These are phyloP conservation scores for Oreochromis spilurus DNA, from an alignment of 2,113 vertebrate species.

Conservation along the genomic window DNA sequence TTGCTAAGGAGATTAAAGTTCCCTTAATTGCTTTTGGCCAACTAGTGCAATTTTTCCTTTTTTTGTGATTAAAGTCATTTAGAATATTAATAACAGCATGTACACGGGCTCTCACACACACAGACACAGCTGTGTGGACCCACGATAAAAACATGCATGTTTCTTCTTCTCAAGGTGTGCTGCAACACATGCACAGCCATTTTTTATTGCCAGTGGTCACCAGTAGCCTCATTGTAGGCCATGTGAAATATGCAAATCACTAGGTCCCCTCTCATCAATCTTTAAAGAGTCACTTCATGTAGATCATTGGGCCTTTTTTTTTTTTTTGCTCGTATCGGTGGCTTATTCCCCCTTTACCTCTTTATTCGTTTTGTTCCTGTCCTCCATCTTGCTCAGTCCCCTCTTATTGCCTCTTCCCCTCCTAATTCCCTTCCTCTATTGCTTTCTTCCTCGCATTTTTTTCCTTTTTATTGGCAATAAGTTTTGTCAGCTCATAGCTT, in stretches of 20 bases:
- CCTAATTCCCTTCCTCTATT: constrained; percentile 23
- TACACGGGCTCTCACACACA: not conserved
- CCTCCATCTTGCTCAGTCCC: not conserved
- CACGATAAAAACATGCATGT: not conserved
- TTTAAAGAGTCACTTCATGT: constrained; percentile 18
- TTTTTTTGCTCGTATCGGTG: not conserved
- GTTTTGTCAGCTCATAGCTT: constrained; percentile 32
- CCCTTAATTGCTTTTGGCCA: constrained; percentile 95
- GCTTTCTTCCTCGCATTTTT: not conserved
- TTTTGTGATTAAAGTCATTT: constrained; percentile 97
- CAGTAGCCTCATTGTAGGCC: constrained; percentile 52
- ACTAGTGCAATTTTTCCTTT: constrained; percentile 88
- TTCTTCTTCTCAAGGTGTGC: not conserved
- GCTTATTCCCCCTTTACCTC: constrained; percentile 5
- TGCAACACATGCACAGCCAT: not conserved
- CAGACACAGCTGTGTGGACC: not conserved
- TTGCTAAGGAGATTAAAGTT: constrained; percentile 93
- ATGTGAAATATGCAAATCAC: constrained; percentile 62
- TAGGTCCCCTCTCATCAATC: not conserved
- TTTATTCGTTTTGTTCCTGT: not conserved
- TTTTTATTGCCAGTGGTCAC: constrained; percentile 33
- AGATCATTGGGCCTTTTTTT: constrained; percentile 17
- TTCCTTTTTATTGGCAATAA: constrained; percentile 33
- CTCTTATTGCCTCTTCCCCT: constrained; percentile 16
- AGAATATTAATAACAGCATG: constrained; percentile 88